Percentiles rank a stretch among this genome's conserved stretches.
phyloP scores from a whole-genome alignment of 1,140 invertebrate species.

The Anoplolepis gracilipes region DNA sequence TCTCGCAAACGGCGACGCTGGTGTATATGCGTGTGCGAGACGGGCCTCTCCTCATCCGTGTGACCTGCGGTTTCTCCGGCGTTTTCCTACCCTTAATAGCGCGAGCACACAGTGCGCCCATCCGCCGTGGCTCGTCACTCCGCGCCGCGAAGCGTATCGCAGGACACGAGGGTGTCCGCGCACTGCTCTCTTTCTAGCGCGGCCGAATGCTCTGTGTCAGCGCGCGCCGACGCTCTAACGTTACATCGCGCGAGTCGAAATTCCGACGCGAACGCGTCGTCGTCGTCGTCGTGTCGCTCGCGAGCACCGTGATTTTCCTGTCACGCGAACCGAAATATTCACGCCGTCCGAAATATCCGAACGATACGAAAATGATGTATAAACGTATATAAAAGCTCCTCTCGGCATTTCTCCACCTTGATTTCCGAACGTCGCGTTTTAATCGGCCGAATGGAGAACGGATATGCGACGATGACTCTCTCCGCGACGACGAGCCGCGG shows the following conservation, averaged over 20 bases:
- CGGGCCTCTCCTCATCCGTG: conserved; percentile 70
- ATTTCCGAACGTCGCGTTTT: neutral
- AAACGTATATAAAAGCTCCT: neutral
- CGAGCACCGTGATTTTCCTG: neutral
- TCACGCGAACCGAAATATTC: neutral
- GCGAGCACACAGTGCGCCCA: conserved; percentile 71
- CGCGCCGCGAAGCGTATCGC: conserved; percentile 64
- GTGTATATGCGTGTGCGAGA: conserved; percentile 59
- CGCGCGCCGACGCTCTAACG: conserved; percentile 43
- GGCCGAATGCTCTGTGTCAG: neutral
- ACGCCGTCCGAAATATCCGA: neutral
- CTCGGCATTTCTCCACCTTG: neutral
- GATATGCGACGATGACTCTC: neutral
- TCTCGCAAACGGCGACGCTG: conserved; percentile 14
- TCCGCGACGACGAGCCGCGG: neutral
- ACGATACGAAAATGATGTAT: too few species aligned
- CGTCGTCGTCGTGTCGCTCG: neutral
- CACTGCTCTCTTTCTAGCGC: conserved; percentile 28
- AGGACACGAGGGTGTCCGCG: conserved; percentile 49
- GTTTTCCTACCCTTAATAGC: conserved; percentile 79
- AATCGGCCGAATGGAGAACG: neutral
- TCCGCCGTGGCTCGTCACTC: conserved; percentile 75
- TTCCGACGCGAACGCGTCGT: conserved; percentile 27
- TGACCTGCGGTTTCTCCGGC: conserved; percentile 80
- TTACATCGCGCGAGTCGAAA: conserved; percentile 55